A percentile compares a stretch with the other conserved stretches of the same genome.
phyloP scores from a whole-genome alignment of 2,888 invertebrate genomes.

The Ophion obscuratus region DNA sequence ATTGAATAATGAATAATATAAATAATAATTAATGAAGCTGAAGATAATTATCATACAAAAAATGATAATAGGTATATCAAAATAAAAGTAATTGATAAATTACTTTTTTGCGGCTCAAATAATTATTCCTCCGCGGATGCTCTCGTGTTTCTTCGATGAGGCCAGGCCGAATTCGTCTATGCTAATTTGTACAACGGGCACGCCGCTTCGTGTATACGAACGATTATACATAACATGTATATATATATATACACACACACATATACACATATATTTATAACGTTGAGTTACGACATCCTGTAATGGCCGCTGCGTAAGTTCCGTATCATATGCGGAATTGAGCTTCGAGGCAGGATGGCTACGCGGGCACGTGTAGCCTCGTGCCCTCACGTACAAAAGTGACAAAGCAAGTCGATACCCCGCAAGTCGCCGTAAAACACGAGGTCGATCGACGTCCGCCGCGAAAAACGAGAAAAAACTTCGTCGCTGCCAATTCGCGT shows the following conservation, averaged over 20 bases:
- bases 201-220: conserved; percentile 5
- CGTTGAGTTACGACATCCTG: conserved; percentile 37
- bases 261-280: conserved; percentile 5
- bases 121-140: conserved; percentile 2
- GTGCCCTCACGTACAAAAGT: conserved; percentile 47
- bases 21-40: too few species aligned
- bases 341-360: conserved; percentile 5
- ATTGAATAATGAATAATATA: too few species aligned
- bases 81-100: background rate
- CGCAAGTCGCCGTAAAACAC: conserved; percentile 39
- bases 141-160: background rate
- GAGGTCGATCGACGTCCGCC: conserved; percentile 55
- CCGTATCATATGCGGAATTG: conserved; percentile 8
- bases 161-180: conserved; percentile 32
- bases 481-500: background rate
- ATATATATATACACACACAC: too few species aligned
- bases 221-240: background rate
- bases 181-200: conserved; percentile 47
- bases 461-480: background rate
- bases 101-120: background rate
- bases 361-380: conserved; percentile 30
- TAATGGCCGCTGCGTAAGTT: conserved; percentile 24
- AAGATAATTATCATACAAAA: background rate
- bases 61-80: background rate
- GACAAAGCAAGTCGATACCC: conserved; percentile 39